Base-by-base conservation (phyloP, 2,113 vertebrate genomes). In the Hippocampus comes region DNA sequence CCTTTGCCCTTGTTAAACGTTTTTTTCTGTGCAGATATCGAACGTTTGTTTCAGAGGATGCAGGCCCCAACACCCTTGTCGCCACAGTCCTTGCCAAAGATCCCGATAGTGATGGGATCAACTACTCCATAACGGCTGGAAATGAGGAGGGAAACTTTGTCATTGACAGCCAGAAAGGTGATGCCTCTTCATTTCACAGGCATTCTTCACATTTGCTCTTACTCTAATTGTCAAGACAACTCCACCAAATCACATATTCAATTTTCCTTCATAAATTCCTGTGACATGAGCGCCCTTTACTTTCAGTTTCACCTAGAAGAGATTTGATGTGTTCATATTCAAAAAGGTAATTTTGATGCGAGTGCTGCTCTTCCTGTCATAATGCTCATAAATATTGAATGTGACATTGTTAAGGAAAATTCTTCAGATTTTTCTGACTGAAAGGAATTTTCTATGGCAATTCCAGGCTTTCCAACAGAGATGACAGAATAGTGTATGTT, bases 1-100 rank as follows among this genome's bases (percentile, higher is more conserved):
- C 21, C 69, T 43, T 71, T 48, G 49, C 82, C 55, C 61, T 25
- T 65, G 23, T 30, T 76, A 56, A 69, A 78, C 66, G 55, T 55
- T n/a, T 23, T 72, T 49, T 10, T 79, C 75, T 77, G 69, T 70
- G 74, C 86, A 97, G 95, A 66, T 97, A 97, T 88, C 91, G 93
- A 73, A 95, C 94, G 1, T 96, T 96, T 80, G 94, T 97, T 79
- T 95, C 95, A 0, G 95, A 96, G 86, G 95, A 97, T 43, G 95
- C 95, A 0, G 94, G 94, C 11, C 94, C 95, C 72, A 94, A 94
- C 86, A 95, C 94, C 0, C 83, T 96, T 15, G 90, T 97, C 1
- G 94, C 94, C n/a, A 94, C 95, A 1, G 94, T 97, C 30, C 90
- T 93, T 81, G 95, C 95, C 75, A 93, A 95, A 76, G 95, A 97